Evolutionary conservation across 2,888 invertebrate genomes (phyloP).

Genomic region (Heliconius ismenius): DNA sequence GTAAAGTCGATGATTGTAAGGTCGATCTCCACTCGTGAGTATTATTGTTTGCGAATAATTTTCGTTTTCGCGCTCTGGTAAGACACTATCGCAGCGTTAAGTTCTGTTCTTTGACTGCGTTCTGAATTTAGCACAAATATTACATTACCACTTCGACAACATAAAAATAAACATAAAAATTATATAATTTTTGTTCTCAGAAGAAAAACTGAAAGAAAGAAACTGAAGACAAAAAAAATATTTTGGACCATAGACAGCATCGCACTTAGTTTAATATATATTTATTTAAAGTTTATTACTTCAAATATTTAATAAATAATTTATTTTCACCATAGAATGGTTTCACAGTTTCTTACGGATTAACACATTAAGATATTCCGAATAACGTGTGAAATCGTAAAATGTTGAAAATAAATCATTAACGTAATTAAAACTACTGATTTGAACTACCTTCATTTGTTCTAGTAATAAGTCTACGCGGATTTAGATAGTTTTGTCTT

Average conservation of each 20-base stretch:
- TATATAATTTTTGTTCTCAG: too few species aligned
- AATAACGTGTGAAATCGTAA: background rate
- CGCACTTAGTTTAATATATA: too few species aligned
- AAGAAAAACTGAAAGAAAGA: background rate
- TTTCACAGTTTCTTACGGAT: background rate
- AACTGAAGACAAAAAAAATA: background rate
- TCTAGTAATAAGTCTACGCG: background rate
- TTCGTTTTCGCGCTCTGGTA: background rate
- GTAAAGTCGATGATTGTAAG: background rate
- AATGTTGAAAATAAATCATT: slow-evolving; percentile 1
- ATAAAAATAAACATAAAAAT: too few species aligned
- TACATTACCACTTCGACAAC: too few species aligned
- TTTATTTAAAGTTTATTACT: background rate
- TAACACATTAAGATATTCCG: background rate
- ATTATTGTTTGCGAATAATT: background rate
- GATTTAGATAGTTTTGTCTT: too few species aligned
- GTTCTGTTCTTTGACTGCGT: background rate
- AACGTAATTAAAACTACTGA: background rate
- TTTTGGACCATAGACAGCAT: background rate
- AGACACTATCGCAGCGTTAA: background rate
- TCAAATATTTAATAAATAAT: background rate
- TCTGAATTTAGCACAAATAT: too few species aligned
- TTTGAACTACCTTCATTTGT: background rate
- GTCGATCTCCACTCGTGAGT: too few species aligned
- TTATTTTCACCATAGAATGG: background rate